Base-by-base conservation (phyloP, 2,113 vertebrate genomes). In the Deroptyus accipitrinus region DNA sequence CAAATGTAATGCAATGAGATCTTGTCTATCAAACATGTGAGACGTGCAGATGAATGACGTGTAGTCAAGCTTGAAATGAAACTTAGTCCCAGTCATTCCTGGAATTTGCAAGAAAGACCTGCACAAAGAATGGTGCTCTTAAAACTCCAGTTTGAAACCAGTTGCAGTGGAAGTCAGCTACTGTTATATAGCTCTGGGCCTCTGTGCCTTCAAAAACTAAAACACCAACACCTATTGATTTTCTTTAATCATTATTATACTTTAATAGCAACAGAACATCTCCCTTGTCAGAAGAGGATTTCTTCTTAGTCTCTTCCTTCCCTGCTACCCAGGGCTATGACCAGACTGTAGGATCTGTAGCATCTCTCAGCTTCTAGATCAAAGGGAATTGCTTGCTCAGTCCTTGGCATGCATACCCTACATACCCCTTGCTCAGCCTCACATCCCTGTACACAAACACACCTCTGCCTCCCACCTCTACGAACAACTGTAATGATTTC, bases 371-470 rank as follows among this genome's bases (percentile, higher is more conserved):
- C 8, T 84, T 54, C 55, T 31, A 42, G n/a, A 48, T 11, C 41
- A 51, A 46, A 54, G 8, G 12, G 55, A 86, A 24, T 4, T 13
- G 10, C 24, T 48, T 70, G 49, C 7, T 52, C 16, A 51, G 10
- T 57, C 48, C 30, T 41, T 70, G 41, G 13, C 2, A 0, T 2
- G 3, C 2, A 0, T 28, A 39, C 20, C 39, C 35, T 57, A 16
- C 15, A 10, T 3, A 42, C 2, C 51, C 49, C 31, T 70, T 61
- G 13, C 22, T 33, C 67, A 51, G 41, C 8, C 41, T 61, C 1
- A 0, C 11, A 73, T 51, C 66, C 41, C 31, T 37, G 17, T 1
- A 48, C 15, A 67, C 31, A 37, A 55, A 37, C 7, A 42, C 28
- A 24, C 17, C 51, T 79, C 20, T 42, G 25, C 39, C 57, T 85